Base-by-base conservation (phyloP, 1,140 invertebrate genomes). In the Theocolax elegans region DNA sequence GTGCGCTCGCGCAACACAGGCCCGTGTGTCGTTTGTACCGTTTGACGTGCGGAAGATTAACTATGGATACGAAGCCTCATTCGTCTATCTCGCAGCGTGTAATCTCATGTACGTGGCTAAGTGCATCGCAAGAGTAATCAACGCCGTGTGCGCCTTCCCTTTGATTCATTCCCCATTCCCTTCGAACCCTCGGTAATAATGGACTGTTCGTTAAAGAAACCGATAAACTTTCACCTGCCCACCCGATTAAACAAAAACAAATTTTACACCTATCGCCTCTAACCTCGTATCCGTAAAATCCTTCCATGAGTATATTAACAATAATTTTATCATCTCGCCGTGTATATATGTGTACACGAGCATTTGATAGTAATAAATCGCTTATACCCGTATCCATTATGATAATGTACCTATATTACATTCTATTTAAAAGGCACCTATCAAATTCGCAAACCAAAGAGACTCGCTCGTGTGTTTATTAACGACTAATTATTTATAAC, bases 401-500 rank as follows among this genome's bases (percentile, higher is more conserved):
- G 59, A 15, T 63, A 44, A 48, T 48, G 42, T 27, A 63, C 17
- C 27, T 10, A 44, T n/a, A n/a, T 63, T 48, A 31, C 8, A 13
- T 63, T 31, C 63, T 9, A 54, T 65, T 53, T 65, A 21, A 58
- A 67, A 58, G 12, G 31, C 38, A 27, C 65, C 46, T n/a, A 64
- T 64, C 60, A 64, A 51, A 64, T 21, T 63, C 42, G 60, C 27
- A 31, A 49, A 9, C 3, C 60, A 6, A 27, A 31, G 35, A 25
- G 17, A 6, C 21, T 49, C 48, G 21, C 49, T 29, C 49, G 8
- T 6, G 10, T 35, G 10, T 77, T 82, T 83, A 85, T 84, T 83
- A 85, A 80, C 78, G 79, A 83, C 78, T 85, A 84, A 85, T 85
- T 85, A 86, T 83, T 86, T 84, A 81, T 83, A 85, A 85, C 83